Percentiles rank a stretch among this genome's conserved stretches.
Evolutionary conservation across 2,888 invertebrate species (phyloP).

Genomic region (Tolmerus cingulatus): DNA sequence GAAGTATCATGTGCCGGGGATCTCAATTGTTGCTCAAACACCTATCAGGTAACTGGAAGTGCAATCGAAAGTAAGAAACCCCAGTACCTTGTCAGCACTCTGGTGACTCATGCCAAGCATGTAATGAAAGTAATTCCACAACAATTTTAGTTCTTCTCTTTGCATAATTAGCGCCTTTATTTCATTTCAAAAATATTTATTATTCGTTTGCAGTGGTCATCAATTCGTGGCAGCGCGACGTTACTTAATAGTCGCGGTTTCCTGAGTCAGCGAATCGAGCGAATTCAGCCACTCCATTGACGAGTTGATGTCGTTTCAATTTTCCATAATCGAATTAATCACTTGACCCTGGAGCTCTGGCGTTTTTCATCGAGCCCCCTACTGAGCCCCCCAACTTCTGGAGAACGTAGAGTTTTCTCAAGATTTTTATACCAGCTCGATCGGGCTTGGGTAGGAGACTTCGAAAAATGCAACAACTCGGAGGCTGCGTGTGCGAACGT

Average conservation of each 20-base stretch:
- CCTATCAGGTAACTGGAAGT: not conserved
- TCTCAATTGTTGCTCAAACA: not conserved
- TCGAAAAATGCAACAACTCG: not conserved
- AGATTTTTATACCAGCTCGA: not conserved
- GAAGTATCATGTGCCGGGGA: not conserved
- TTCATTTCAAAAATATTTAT: not conserved
- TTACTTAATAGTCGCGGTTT: not conserved
- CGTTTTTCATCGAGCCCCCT: not conserved
- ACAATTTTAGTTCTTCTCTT: not conserved
- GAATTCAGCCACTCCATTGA: not conserved
- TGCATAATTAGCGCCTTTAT: not conserved
- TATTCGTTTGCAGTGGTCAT: not conserved
- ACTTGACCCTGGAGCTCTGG: conserved; percentile 21
- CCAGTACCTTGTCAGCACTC: not conserved
- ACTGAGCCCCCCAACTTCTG: not conserved
- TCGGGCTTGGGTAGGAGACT: not conserved
- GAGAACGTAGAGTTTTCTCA: not conserved
- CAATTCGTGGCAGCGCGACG: not conserved
- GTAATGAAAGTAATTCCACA: not conserved
- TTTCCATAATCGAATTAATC: conserved; percentile 30
- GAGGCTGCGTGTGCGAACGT: not conserved
- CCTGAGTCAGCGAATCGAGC: not conserved
- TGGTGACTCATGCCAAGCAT: not conserved
- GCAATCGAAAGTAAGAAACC: conserved; percentile 14
- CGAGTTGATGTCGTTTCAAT: conserved; percentile 12